Base-by-base conservation (phyloP, 2,888 invertebrate genomes). In the Sturmia bella region DNA sequence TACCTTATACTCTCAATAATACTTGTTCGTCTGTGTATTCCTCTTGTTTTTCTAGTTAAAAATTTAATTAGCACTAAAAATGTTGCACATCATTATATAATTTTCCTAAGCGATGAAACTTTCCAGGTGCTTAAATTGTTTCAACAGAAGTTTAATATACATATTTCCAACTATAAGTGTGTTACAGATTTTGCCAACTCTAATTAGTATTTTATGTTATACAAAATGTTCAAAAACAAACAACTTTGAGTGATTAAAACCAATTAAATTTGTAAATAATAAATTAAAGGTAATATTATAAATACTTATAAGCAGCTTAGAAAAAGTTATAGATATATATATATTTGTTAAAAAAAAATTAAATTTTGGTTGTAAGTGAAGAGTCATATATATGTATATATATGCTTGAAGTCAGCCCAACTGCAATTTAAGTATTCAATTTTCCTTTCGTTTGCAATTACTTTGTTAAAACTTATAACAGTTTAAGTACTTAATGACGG, bases 401-500 rank as follows among this genome's bases (percentile, higher is more conserved):
- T n/a, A n/a, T n/a, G n/a, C n/a, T n/a, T n/a, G 27, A 27, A 27
- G 3, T 27, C 27, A 4, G 32, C 32, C 9, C 5, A 32, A 32
- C 32, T 32, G 3, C 1, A 9, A 0, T 15, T 15, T 43, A 39
- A 21, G 41, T 43, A 15, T 17, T 66, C 15, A 39, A 1, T 3
- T 41, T 39, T 7, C 32, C 6, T 54, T 3, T 4, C 12, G 3
- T 11, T 43, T 32, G 17, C 9, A 59, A 57, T 24, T 37, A 37
- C n/a, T 6, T 12, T 68, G 32, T 52, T 41, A 2, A 61, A 43
- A 54, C 45, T 76, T 54, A n/a, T 43, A 68, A 32, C 48, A 43
- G 50, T 54, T 76, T 68, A 69, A 76, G 59, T 59, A 61, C 50
- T 27, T 68, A 68, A 75, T 68, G 41, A 48, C 27, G 68, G 15